Conservation (phyloP, 2,888 invertebrate genomes). For the Agonopterix heracliana region DNA sequence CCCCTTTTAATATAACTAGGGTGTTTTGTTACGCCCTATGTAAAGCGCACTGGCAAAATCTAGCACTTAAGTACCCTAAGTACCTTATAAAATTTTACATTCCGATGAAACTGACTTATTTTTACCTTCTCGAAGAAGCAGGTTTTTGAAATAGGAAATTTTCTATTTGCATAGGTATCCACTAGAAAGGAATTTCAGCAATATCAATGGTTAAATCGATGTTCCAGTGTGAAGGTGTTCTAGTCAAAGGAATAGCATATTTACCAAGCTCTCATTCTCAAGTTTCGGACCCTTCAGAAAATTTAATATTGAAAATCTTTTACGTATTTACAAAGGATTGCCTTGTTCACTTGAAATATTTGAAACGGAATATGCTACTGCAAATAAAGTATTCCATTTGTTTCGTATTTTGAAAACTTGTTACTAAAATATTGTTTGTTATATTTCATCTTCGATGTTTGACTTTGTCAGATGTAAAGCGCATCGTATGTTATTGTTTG, state of each 20-base stretch:
- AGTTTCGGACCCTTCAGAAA: not conserved
- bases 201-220: not conserved
- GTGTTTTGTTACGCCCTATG: too few species aligned
- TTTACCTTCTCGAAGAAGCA: too few species aligned
- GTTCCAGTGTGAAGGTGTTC: too few species aligned
- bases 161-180: too few species aligned
- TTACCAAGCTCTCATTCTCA: too few species aligned
- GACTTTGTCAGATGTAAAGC: conserved; percentile 3
- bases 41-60: too few species aligned
- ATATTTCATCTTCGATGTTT: conserved; percentile 1
- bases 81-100: too few species aligned
- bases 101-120: too few species aligned
- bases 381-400: conserved; percentile 3
- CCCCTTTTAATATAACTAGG: too few species aligned
- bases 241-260: too few species aligned
- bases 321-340: not conserved
- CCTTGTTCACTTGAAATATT: not conserved
- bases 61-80: too few species aligned
- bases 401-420: not conserved
- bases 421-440: conserved; percentile 2
- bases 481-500: conserved; percentile 5
- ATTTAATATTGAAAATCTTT: not conserved
- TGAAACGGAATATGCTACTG: not conserved
- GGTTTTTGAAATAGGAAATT: too few species aligned
- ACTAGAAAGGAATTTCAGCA: not conserved